Evolutionary conservation across 2,797 vertebrate genomes (phyloP), one percentile per base, ranked within the genome.

Genomic region (Alca torda): DNA sequence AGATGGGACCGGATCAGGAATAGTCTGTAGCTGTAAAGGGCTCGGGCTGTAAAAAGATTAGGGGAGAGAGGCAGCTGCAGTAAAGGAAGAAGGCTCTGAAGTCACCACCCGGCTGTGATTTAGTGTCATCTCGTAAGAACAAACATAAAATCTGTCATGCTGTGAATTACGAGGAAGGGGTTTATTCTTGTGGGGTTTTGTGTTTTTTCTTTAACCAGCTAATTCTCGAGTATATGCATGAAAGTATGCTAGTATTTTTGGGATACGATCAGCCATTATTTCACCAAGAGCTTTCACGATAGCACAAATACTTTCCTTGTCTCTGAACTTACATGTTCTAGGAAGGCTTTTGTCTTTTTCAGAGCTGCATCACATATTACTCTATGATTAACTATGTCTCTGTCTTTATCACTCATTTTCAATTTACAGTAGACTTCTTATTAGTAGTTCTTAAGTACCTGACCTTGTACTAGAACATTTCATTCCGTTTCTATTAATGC

Each of bases 391-490:
- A 91, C 73, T 84, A 19, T 54, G 76, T 51, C 74, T 82, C 80
- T 84, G 50, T 76, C 83, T 91, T 90, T 88, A 94, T 94, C 77
- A 70, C 15, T 89, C 74, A 84, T 92, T 93, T 90, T 86, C 83
- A 91, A 90, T 94, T 96, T 95, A 88, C 74, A 79, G 63, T 76
- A 94, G 77, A 64, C 25, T 80, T 84, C 54, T 82, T 93, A 90
- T 20, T 93, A 94, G 59, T 46, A 86, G 57, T 56, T 86, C 84
- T 76, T 90, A 88, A 94, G 86, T 77, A 90, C 77, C 67, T 89
- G 84, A 92, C 86, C 74, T 89, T 94, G 92, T 69, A 76, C 83
- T 73, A 72, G 86, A 95, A 96, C 74, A 94, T 82, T 93, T 95
- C 12, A 73, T 92, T 95, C 84, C 4, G 59, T 93, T 89, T 90